Conservation (phyloP, 2,113 vertebrate genomes). For the Dissostichus mawsoni region DNA sequence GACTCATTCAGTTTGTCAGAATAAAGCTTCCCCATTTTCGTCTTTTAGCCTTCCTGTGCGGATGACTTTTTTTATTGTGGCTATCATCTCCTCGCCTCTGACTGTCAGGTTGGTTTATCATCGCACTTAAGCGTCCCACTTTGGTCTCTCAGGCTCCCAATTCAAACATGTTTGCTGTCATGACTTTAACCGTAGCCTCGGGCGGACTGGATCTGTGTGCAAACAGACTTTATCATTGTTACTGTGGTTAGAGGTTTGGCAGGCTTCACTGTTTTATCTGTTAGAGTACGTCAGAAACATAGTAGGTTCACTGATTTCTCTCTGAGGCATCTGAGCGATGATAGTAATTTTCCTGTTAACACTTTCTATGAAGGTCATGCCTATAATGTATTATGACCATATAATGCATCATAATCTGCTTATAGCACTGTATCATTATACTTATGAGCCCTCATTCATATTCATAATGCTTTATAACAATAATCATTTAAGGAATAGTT, state of each 20-base stretch:
- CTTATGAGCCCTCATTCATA: no score
- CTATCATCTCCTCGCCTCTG: slow-evolving; percentile 34
- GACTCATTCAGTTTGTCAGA: slow-evolving; percentile 52
- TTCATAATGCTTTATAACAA: no score
- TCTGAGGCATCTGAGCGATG: slow-evolving; percentile 6
- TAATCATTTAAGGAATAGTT: no score
- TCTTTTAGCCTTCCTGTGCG: slow-evolving; percentile 12
- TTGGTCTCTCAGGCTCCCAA: slow-evolving; percentile 19
- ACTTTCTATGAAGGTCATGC: no score
- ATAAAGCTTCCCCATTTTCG: slow-evolving; percentile 37
- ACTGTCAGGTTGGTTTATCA: slow-evolving; percentile 46
- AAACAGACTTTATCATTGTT: slow-evolving; percentile 14
- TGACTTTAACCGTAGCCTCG: slow-evolving; percentile 30
- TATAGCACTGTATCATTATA: no score
- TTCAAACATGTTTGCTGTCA: slow-evolving; percentile 35
- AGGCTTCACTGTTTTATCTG: slow-evolving; percentile 10
- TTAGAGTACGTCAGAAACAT: neutral
- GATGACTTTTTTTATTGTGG: slow-evolving; percentile 33
- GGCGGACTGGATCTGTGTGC: slow-evolving; percentile 27
- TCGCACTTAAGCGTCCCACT: slow-evolving; percentile 24
- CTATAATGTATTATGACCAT: no score
- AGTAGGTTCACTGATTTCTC: neutral
- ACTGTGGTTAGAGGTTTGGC: slow-evolving; percentile 13
- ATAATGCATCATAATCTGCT: no score
- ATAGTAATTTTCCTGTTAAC: neutral